These are phyloP conservation scores for Lumbricus terrestris DNA, from an alignment of 2,888 invertebrate species.

Conservation along the genomic window DNA sequence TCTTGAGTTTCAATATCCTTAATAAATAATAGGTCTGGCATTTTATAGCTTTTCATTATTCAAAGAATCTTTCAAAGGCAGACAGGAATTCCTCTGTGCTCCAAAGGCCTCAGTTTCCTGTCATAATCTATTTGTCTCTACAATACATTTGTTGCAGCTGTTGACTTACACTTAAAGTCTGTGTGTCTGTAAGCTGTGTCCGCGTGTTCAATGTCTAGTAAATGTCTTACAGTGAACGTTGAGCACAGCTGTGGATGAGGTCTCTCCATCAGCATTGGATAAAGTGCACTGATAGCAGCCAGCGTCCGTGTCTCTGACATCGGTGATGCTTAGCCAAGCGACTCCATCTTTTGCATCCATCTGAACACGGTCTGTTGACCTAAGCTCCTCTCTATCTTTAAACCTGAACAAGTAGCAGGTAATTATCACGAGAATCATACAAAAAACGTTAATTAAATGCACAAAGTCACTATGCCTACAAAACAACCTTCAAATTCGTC, in stretches of 20 bases:
- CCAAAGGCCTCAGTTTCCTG: not conserved
- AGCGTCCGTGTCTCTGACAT: not conserved
- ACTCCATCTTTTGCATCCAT: not conserved
- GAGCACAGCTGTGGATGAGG: not conserved
- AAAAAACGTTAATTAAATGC: not conserved
- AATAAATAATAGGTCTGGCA: no score
- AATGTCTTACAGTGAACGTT: not conserved
- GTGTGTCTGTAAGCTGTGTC: not conserved
- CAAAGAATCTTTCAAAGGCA: no score
- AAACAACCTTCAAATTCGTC: not conserved
- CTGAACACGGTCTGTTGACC: constrained; percentile 16
- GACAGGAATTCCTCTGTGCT: not conserved
- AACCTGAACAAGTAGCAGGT: constrained; percentile 27
- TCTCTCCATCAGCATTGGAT: constrained; percentile 5
- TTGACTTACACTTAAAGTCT: not conserved
- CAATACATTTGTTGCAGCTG: not conserved
- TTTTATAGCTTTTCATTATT: no score
- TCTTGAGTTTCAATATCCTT: no score
- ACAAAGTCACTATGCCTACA: not conserved
- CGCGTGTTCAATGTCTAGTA: not conserved
- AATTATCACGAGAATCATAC: not conserved
- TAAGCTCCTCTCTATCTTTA: constrained; percentile 28
- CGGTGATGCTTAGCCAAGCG: not conserved
- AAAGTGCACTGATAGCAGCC: constrained; percentile 14
- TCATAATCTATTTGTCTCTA: not conserved